Evolutionary conservation across 2,888 invertebrate species (phyloP), one percentile per base, ranked within the genome.

Genomic region (Syrphus vitripennis): DNA sequence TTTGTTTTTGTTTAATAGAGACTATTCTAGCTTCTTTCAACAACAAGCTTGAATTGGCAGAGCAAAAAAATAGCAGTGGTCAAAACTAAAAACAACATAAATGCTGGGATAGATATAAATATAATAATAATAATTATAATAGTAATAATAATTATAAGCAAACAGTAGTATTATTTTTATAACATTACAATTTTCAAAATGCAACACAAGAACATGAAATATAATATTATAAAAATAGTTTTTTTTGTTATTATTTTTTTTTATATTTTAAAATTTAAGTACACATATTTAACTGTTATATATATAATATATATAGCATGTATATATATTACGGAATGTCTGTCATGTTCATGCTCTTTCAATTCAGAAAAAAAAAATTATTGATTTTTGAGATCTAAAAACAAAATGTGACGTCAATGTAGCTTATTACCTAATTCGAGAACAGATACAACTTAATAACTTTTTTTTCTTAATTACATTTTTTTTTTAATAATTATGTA

Each of bases 271-370:
- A 48, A 50, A 55, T 45, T 77, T 82, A 86, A 82, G 69, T 77
- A 82, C 77, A 65, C 57, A 70, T 42, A 72, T 74, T 57, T 69
- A 81, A 76, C 69, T 81, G 55, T 19, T 81, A 79, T 69, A 57
- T 70, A 57, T 37, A 48, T 61, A 45, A 72, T 42, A 74, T 31
- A 29, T 74, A 40, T 53, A 29, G 7, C 42, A 40, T 74, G 12
- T 63, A 48, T 72, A 53, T 29, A 69, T 67, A 61, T 76, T 76
- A 81, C 82, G 86, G 86, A 86, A 86, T 86, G 86, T 78, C 29
- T 80, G 86, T 86, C 86, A 86, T 86, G 86, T 74, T 78, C 63
- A 86, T 78, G 82, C 81, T 82, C 81, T 70, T 72, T 71, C 53
- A 80, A 71, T 79, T 79, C 55, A 76, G 50, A 50, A 77, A 55